Evolutionary conservation across 2,888 invertebrate genomes (phyloP).

Genomic region (Acleris sparsana): DNA sequence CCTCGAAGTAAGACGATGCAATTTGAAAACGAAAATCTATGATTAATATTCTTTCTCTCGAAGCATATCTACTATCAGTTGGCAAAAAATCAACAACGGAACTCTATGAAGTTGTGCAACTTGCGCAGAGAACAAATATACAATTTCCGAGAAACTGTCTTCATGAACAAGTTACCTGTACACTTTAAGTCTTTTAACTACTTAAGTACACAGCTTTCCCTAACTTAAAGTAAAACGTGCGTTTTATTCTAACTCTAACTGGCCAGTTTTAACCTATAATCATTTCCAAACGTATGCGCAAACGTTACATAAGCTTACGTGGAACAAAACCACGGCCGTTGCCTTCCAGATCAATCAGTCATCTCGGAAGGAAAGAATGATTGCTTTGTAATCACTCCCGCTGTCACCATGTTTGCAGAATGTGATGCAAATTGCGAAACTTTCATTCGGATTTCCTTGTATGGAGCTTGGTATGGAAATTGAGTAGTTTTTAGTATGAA

Average conservation of each 20-base stretch:
- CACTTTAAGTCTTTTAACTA: no score
- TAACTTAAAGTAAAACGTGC: no score
- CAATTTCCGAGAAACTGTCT: no score
- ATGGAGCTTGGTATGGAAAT: slow-evolving; percentile 14
- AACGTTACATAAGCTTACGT: slow-evolving; percentile 23
- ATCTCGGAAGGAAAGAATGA: slow-evolving; percentile 27
- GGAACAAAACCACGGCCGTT: slow-evolving; percentile 13
- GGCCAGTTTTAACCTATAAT: slow-evolving; percentile 13
- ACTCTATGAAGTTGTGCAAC: no score
- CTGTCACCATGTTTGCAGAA: slow-evolving; percentile 26
- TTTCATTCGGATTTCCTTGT: slow-evolving; percentile 29
- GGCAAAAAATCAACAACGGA: no score
- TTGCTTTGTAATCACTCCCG: slow-evolving; percentile 26
- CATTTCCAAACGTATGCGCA: slow-evolving; percentile 5
- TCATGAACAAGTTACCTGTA: no score
- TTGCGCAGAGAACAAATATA: no score
- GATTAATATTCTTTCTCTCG: no score
- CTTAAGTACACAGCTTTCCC: no score
- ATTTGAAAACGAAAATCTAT: no score
- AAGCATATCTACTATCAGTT: no score
- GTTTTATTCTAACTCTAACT: slow-evolving; percentile 4
- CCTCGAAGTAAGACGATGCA: no score
- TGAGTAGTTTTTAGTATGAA: slow-evolving; percentile 7
- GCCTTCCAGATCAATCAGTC: slow-evolving; percentile 27
- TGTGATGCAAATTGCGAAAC: slow-evolving; percentile 31